Percentiles rank a stretch among this genome's conserved stretches.
Evolutionary conservation across 2,113 vertebrate genomes (phyloP).

Genomic region (Leptodactylus fuscus): DNA sequence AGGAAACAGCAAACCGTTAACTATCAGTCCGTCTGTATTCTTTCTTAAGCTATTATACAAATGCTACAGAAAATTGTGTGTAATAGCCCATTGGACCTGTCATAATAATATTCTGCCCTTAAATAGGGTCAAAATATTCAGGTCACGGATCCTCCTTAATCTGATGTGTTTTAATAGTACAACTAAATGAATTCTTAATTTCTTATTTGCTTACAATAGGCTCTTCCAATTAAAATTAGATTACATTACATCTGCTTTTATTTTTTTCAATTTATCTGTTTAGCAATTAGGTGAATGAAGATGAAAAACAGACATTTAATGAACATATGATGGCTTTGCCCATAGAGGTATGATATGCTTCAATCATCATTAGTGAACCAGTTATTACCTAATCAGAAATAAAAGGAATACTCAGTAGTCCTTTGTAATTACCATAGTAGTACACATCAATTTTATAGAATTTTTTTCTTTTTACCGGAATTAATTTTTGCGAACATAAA

Average conservation of each 20-base stretch:
- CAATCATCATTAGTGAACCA: slow-evolving; percentile 40
- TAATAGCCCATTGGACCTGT: background rate
- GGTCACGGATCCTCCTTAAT: background rate
- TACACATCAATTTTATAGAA: background rate
- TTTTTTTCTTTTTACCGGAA: background rate
- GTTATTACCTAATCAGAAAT: slow-evolving; percentile 24
- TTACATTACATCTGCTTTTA: slow-evolving; percentile 34
- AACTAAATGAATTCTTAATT: slow-evolving; percentile 19
- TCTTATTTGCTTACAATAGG: slow-evolving; percentile 13
- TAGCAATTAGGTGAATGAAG: slow-evolving; percentile 44
- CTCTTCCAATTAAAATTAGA: slow-evolving; percentile 40
- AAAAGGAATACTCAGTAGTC: background rate
- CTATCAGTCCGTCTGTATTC: no score
- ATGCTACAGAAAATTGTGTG: no score
- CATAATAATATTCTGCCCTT: background rate
- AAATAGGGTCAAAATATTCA: background rate
- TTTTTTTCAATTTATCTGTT: slow-evolving; percentile 26
- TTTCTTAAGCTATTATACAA: no score
- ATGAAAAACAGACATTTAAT: slow-evolving; percentile 30
- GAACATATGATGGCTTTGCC: slow-evolving; percentile 21
- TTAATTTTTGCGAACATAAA: background rate
- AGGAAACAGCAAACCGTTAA: no score
- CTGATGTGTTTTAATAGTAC: no score
- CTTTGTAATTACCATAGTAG: background rate
- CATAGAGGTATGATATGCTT: slow-evolving; percentile 10